Conservation (phyloP, 1,140 invertebrate genomes). For the Atta cephalotes region DNA sequence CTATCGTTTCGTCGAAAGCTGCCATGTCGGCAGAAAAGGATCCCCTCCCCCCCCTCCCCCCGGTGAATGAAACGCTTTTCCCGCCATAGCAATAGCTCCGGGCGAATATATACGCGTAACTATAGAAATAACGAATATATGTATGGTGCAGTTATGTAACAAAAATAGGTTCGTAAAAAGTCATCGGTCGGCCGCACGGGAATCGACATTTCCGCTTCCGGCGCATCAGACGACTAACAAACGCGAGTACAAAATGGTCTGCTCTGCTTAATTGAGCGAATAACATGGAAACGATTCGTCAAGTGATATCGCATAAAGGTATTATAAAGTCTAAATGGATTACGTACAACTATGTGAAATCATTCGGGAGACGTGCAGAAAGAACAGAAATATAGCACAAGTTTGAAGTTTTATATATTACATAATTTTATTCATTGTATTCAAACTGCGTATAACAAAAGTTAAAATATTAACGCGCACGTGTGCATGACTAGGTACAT, state of each 20-base stretch:
- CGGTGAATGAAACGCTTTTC: conserved; percentile 2
- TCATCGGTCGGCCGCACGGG: conserved; percentile 12
- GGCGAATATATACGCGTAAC: conserved; percentile 29
- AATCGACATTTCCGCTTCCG: conserved; percentile 41
- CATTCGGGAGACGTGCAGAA: neutral
- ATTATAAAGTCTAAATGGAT: conserved; percentile 28
- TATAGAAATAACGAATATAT: conserved; percentile 40
- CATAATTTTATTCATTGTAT: neutral
- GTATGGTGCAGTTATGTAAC: neutral
- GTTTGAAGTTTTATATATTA: neutral
- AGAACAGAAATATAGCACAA: conserved; percentile 5
- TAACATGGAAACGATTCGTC: conserved; percentile 40
- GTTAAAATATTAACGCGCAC: neutral
- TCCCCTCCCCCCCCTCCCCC: neutral
- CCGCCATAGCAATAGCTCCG: conserved; percentile 10
- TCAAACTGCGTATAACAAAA: neutral
- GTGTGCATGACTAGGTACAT: neutral
- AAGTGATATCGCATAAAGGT: neutral
- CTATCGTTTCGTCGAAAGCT: conserved; percentile 17
- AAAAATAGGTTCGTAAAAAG: conserved; percentile 53
- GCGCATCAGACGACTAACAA: conserved; percentile 21
- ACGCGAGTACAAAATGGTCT: conserved; percentile 35
- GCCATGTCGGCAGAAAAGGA: neutral
- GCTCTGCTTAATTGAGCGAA: conserved; percentile 15
- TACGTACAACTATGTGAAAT: conserved; percentile 21